These are phyloP conservation scores for Eupristina koningsbergeri DNA, from an alignment of 1,140 invertebrate species.

Conservation along the genomic window DNA sequence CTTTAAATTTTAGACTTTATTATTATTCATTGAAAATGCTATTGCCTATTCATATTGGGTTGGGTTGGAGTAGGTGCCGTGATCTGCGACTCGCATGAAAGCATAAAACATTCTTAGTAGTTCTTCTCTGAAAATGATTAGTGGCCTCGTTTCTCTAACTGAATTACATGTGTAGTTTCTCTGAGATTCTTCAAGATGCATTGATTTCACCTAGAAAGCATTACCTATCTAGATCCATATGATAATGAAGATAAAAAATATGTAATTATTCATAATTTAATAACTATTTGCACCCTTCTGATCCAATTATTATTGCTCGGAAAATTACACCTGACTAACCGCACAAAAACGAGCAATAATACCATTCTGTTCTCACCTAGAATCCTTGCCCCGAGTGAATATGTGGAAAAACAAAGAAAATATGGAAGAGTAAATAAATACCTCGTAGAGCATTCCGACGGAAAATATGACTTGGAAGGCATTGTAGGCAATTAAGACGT, in stretches of 20 bases:
- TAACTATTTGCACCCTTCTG: neutral
- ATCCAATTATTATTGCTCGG: too few relatives aligned
- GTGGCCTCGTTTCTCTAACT: conserved; percentile 16
- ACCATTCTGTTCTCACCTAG: too few relatives aligned
- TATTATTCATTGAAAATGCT: too few relatives aligned
- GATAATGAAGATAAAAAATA: neutral
- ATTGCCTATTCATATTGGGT: neutral
- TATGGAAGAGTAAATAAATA: conserved; percentile 67
- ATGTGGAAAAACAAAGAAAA: neutral
- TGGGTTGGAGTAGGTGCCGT: neutral
- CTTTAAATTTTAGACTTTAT: neutral
- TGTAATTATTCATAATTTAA: neutral
- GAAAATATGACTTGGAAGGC: conserved; percentile 90
- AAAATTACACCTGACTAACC: too few relatives aligned
- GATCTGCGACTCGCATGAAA: neutral
- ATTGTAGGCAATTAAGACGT: conserved; percentile 90
- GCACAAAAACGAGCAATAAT: too few relatives aligned
- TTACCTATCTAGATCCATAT: neutral
- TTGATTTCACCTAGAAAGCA: conserved; percentile 1
- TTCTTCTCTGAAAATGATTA: conserved; percentile 20
- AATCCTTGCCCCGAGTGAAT: too few relatives aligned
- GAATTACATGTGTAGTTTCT: conserved; percentile 5
- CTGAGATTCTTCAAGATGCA: conserved; percentile 12
- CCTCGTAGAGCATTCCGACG: conserved; percentile 91
- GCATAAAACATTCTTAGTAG: neutral